Conservation (phyloP, 2,113 vertebrate species). For the Sitta europaea region DNA sequence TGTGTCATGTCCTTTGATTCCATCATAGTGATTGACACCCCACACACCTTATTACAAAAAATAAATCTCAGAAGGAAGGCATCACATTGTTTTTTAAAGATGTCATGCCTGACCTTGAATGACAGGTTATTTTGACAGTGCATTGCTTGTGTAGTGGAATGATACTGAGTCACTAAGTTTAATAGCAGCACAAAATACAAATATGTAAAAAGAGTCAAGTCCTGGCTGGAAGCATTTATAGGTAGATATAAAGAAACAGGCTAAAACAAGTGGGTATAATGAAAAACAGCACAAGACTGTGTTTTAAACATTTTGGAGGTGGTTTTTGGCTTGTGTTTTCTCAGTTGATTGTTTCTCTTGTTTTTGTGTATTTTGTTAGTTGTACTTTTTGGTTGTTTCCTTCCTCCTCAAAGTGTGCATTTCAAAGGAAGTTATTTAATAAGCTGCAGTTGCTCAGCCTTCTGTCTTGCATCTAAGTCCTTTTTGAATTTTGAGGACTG, state of each 20-base stretch:
- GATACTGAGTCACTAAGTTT: background rate
- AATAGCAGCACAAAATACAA: background rate
- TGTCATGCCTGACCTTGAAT: background rate
- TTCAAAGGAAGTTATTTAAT: background rate
- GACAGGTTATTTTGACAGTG: background rate
- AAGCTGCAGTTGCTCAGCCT: background rate
- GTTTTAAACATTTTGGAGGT: background rate
- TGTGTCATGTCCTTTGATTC: background rate
- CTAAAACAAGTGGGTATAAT: background rate
- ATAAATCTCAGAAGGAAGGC: background rate
- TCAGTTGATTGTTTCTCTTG: background rate
- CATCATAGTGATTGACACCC: background rate
- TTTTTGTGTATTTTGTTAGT: background rate
- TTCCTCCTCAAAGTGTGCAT: background rate
- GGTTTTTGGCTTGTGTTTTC: background rate
- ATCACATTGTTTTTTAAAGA: background rate
- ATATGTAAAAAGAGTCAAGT: background rate
- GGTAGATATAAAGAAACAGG: background rate
- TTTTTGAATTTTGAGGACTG: background rate
- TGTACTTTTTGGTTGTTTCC: background rate
- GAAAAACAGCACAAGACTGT: background rate
- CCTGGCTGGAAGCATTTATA: background rate
- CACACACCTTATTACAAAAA: background rate
- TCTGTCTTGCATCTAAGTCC: background rate
- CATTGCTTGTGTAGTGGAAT: background rate